A percentile compares a stretch with the other conserved stretches of the same genome.
These are phyloP conservation scores for Zaprionus davidi DNA, from an alignment of 1,140 invertebrate species.

Conservation along the genomic window DNA sequence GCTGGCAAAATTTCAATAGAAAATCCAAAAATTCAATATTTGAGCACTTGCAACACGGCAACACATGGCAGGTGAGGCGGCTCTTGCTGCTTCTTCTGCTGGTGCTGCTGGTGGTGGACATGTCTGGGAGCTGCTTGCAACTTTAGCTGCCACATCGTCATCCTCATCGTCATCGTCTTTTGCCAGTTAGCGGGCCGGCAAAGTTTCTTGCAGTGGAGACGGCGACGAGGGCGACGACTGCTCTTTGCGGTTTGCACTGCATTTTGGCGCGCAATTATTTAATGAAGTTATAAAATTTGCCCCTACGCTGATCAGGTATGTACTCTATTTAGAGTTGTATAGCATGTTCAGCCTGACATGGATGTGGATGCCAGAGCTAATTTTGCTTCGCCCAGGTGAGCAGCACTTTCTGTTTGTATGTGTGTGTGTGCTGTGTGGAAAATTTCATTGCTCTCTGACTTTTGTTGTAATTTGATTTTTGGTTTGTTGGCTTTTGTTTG, in stretches of 20 bases:
- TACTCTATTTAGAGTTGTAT: background rate
- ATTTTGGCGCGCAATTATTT: constrained; percentile 78
- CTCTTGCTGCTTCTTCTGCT: no score
- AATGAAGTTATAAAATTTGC: constrained; percentile 80
- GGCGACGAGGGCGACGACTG: constrained; percentile 24
- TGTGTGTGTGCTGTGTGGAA: constrained; percentile 44
- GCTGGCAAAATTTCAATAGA: constrained; percentile 56
- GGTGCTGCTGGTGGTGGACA: background rate
- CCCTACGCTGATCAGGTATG: constrained; percentile 63
- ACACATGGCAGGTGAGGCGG: constrained; percentile 22
- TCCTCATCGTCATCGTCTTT: constrained; percentile 45
- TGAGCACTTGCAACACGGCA: constrained; percentile 56
- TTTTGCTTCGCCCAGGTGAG: constrained; percentile 29
- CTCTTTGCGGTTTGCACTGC: constrained; percentile 52
- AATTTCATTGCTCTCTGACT: constrained; percentile 69
- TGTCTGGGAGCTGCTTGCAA: constrained; percentile 19
- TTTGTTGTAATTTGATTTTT: constrained; percentile 83
- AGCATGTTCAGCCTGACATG: constrained; percentile 12
- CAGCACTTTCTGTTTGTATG: constrained; percentile 9
- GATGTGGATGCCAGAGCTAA: constrained; percentile 33
- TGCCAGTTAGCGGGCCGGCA: constrained; percentile 55
- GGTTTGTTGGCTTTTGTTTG: constrained; percentile 81
- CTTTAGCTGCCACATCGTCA: constrained; percentile 7
- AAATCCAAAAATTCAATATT: constrained; percentile 76
- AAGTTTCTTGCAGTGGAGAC: constrained; percentile 27